phyloP scores from a whole-genome alignment of 2,113 vertebrate species.

The Lampris incognitus region DNA sequence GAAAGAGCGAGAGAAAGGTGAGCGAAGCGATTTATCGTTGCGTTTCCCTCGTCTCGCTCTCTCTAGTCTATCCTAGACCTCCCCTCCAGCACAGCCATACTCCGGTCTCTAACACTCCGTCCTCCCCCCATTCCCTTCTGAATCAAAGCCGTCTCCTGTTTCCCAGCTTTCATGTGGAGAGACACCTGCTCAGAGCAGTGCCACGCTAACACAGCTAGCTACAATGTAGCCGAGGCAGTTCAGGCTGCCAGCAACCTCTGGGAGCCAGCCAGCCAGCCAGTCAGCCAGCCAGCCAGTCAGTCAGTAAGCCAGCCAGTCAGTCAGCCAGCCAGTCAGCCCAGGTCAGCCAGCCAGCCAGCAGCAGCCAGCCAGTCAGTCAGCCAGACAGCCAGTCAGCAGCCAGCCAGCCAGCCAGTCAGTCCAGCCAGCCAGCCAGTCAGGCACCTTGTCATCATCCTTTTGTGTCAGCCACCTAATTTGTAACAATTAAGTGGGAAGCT shows the following conservation, averaged over 20 bases:
- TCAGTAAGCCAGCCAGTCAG: no score
- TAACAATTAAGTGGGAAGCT: slow-evolving; percentile 80
- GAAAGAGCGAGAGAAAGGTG: no score
- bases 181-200: slow-evolving; percentile 3
- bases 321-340: no score
- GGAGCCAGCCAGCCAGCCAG: slow-evolving; percentile 48
- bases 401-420: no score
- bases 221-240: neutral
- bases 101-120: neutral
- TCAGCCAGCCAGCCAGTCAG: no score
- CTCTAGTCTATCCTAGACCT: no score
- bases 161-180: slow-evolving; percentile 43
- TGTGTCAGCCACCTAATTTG: slow-evolving; percentile 76
- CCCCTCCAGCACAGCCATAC: no score
- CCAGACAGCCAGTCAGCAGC: no score
- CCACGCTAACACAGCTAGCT: slow-evolving; percentile 55
- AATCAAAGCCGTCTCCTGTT: slow-evolving; percentile 34
- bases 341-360: no score
- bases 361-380: no score
- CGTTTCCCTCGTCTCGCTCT: no score
- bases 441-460: slow-evolving; percentile 62
- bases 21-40: no score
- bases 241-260: slow-evolving; percentile 10
- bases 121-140: slow-evolving; percentile 42
- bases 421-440: slow-evolving; percentile 23